Conservation (phyloP, 2,888 invertebrate genomes). For the Plebejus argus region DNA sequence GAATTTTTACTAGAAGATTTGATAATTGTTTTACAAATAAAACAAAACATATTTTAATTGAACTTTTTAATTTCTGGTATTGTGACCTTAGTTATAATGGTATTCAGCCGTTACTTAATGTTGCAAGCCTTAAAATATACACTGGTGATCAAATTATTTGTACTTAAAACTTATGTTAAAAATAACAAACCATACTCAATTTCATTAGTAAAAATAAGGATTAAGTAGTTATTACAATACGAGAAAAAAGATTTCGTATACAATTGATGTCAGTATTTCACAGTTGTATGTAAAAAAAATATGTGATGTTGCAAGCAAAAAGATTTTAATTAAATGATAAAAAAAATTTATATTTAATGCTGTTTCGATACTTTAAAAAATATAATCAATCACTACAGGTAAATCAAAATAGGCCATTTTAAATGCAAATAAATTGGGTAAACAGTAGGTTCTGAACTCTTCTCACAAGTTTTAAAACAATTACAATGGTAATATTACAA, state of each 20-base stretch:
- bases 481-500: not conserved
- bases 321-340: not conserved
- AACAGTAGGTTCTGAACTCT: not conserved
- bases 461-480: not conserved
- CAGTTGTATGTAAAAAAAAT: not conserved
- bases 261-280: too few relatives aligned
- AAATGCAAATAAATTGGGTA: not conserved
- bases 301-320: not conserved
- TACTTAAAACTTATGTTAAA: conserved; percentile 55
- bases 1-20: too few relatives aligned
- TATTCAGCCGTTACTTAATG: conserved; percentile 63
- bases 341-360: not conserved
- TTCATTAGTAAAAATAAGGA: not conserved
- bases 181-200: conserved; percentile 25
- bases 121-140: conserved; percentile 53
- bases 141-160: conserved; percentile 65
- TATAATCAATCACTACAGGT: not conserved
- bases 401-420: not conserved
- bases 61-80: conserved; percentile 54
- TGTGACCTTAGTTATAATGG: conserved; percentile 71
- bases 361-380: too few relatives aligned
- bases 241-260: not conserved
- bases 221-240: not conserved
- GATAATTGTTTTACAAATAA: conserved; percentile 11
- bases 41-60: conserved; percentile 43